These are phyloP conservation scores for Papilio demoleus DNA, from an alignment of 2,888 invertebrate genomes.

Conservation along the genomic window DNA sequence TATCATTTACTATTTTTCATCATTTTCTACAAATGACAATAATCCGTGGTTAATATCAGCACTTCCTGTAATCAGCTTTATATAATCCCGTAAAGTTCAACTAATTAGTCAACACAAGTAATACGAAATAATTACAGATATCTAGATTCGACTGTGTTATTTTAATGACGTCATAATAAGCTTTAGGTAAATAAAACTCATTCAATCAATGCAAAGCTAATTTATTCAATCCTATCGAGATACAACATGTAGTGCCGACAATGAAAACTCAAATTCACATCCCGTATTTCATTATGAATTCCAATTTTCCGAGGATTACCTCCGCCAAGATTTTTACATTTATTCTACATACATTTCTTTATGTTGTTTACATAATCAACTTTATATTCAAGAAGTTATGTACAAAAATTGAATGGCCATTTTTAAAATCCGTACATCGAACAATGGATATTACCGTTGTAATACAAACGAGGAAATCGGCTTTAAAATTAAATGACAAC, in stretches of 20 bases:
- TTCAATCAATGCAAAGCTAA: slow-evolving; percentile 1
- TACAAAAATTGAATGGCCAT: slow-evolving; percentile 5
- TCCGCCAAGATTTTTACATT: slow-evolving; percentile 5
- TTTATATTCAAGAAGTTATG: neutral
- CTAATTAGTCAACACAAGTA: no score
- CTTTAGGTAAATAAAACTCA: no score
- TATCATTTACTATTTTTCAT: no score
- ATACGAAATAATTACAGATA: no score
- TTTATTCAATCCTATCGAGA: neutral
- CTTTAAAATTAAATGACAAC: neutral
- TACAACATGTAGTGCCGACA: slow-evolving; percentile 1
- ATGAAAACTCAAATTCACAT: slow-evolving; percentile 16
- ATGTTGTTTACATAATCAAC: slow-evolving; percentile 1
- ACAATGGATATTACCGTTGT: neutral
- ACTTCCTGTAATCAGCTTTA: no score
- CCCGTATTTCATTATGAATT: slow-evolving; percentile 9
- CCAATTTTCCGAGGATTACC: slow-evolving; percentile 23
- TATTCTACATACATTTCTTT: slow-evolving; percentile 10
- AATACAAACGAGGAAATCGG: neutral
- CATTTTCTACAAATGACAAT: no score
- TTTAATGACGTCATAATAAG: no score
- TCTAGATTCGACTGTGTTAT: no score
- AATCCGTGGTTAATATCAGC: no score
- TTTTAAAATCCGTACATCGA: neutral
- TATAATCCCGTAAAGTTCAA: no score